Base-by-base conservation (phyloP, 2,888 invertebrate species). In the Brassicogethes aeneus region DNA sequence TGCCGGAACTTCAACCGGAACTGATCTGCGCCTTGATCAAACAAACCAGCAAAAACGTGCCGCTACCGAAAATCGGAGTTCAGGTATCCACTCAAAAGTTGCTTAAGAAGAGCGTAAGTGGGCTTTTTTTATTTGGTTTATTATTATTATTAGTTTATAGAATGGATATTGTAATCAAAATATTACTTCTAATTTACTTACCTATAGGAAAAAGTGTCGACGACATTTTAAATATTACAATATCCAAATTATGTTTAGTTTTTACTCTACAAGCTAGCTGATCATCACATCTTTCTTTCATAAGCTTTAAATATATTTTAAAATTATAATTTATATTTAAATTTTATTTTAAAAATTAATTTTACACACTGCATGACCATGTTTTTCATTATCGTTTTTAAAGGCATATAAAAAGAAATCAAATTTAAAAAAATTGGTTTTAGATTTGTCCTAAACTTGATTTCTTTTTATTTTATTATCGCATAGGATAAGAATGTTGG, bases 1-100 rank as follows among this genome's bases (percentile, higher is more conserved):
- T 85, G 66, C 77, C 82, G 34, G 92, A 93, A 71, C 76, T 97
- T 51, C 93, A 92, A 66, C 86, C 92, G 61, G 96, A 97, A 75
- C 79, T 97, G 62, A 85, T 88, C 59, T 88, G 92, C 58, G 88
- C 86, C 53, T 75, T 97, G 54, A 85, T 92, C 53, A 87, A 90
- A 61, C 94, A 96, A 75, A 94, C 93, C 39, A 85, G 90, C 59
- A 82, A 89, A 66, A 90, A 85, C 72, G 77, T 84, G 55, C 87
- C 76, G 45, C 82, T 75, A 55, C 70, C 69, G 50, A 77, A 77
- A 68, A 72, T 77, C 69, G 72, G 75, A 73, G 69, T 69, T 57
- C 69, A 69, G 69, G 69, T 69, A 69, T 65, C 67, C 61, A 66
- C 73, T 68, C 72, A 69, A 72, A 69, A 70, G 67, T 69, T 66